Percentiles rank a stretch among this genome's conserved stretches.
phyloP scores from a whole-genome alignment of 2,113 vertebrate species.

The Corynorhinus townsendii region DNA sequence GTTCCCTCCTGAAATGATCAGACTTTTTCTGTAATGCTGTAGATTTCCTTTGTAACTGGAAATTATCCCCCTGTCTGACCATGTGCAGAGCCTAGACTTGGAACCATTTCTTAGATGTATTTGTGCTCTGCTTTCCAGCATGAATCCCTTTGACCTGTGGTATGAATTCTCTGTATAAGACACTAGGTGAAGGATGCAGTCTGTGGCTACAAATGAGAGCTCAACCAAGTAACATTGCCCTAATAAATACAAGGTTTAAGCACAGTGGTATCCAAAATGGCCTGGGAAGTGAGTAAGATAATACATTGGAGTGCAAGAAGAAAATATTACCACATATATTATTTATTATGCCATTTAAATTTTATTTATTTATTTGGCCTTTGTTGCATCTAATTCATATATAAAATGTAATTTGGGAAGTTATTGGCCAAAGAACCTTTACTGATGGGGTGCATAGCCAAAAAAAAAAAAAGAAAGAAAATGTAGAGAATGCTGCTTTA shows the following conservation, averaged over 20 bases:
- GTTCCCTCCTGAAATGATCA: not conserved
- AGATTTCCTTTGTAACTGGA: not conserved
- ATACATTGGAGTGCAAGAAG: not conserved
- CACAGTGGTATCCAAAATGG: not conserved
- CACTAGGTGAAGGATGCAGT: not conserved
- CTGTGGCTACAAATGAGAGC: not conserved
- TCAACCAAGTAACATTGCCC: not conserved
- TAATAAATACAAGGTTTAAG: not conserved
- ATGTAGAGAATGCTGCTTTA: not conserved
- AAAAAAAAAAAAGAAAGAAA: not conserved
- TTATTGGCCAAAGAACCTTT: slow-evolving; percentile 19
- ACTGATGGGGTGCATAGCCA: not conserved
- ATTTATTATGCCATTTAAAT: not conserved
- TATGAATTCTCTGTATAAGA: not conserved
- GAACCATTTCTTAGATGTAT: not conserved
- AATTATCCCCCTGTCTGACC: not conserved
- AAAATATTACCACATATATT: not conserved
- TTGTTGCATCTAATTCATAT: not conserved
- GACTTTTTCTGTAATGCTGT: not conserved
- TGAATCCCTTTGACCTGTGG: not conserved
- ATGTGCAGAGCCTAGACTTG: not conserved
- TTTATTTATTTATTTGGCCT: not conserved
- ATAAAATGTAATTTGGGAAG: not conserved
- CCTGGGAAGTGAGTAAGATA: not conserved
- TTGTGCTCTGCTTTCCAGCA: not conserved